Percentiles rank a stretch among this genome's conserved stretches.
These are phyloP conservation scores for Drosophila niveifrons DNA, from an alignment of 2,888 invertebrate species.

Conservation along the genomic window DNA sequence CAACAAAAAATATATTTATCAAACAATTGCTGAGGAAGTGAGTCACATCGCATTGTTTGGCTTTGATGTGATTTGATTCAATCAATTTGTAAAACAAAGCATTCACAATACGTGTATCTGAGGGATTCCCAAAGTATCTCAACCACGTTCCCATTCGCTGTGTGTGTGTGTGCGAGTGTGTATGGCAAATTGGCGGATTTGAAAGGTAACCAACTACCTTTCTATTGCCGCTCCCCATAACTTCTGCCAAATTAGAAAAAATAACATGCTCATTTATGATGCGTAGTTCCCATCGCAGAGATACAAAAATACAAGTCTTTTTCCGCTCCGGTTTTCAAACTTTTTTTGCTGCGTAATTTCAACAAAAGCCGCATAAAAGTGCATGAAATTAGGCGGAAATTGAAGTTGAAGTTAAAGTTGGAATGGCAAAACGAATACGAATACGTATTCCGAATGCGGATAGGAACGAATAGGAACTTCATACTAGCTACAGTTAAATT, in stretches of 20 bases:
- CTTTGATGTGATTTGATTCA: conserved; percentile 4
- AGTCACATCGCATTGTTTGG: background rate
- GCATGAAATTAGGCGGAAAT: conserved; percentile 79
- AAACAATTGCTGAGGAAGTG: background rate
- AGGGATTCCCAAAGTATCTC: conserved; percentile 20
- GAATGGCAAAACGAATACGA: conserved; percentile 12
- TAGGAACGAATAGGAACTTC: conserved; percentile 14
- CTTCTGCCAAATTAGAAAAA: conserved; percentile 51
- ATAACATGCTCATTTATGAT: conserved; percentile 52
- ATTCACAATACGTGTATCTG: background rate
- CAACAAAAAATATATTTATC: background rate
- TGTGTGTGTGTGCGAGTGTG: background rate
- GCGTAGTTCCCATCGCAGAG: conserved; percentile 48
- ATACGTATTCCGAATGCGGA: conserved; percentile 20
- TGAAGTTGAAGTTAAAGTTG: conserved; percentile 76
- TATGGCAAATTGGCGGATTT: conserved; percentile 60
- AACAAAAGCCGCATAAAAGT: conserved; percentile 78
- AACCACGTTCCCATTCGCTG: conserved; percentile 10
- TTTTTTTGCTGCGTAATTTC: conserved; percentile 76
- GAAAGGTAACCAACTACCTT: conserved; percentile 59
- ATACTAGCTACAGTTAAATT: conserved; percentile 47
- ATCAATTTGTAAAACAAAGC: conserved; percentile 20
- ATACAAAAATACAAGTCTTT: conserved; percentile 48
- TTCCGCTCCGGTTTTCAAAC: conserved; percentile 67
- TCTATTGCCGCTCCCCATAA: conserved; percentile 42